Base-by-base conservation (phyloP, 1,140 invertebrate species). In the Diorhabda elongata region DNA sequence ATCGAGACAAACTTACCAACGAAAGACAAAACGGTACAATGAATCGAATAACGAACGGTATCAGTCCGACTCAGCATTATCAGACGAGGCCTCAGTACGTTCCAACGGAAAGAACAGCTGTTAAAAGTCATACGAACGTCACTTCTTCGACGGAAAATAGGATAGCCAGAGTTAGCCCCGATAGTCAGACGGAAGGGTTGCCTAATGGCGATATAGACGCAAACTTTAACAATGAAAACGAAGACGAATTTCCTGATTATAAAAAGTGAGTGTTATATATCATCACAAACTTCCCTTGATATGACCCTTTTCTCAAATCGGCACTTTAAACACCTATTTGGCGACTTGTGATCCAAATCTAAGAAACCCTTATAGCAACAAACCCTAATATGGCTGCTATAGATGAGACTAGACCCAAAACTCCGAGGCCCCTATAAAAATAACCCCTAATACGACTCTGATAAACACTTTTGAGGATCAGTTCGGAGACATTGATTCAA, bases 191-290 rank as follows among this genome's bases (percentile, higher is more conserved):
- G 52, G 80, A 81, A 63, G 67, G 73, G 42, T 69, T 71, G 67
- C 72, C 68, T 26, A 56, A 52, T 57, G 44, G 70, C 2, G 68
- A 71, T 45, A 42, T 72, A 8, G 72, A 70, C 42, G 69, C 70
- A 41, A 70, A 71, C 3, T 44, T 67, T 43, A 60, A 47, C 64
- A 65, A 9, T 45, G 70, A 62, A 47, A 58, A 66, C 44, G 58
- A 74, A 63, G 65, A 68, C 2, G 82, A 84, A 42, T 84, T 82
- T 75, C 83, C 84, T 52, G 84, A 85, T 74, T 87, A 85, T 74
- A 78, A 85, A 75, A 83, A 81, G 86, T 87, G 75, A 85, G 83
- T 83, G 44, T 56, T 65, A 9, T 64, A 26, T 26, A 26, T 26
- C 26, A 26, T 26, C 26, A 26, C 26, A 26, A 26, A 26, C 26